These are phyloP conservation scores for Apteryx mantelli DNA, from an alignment of 2,113 vertebrate species.

Conservation along the genomic window DNA sequence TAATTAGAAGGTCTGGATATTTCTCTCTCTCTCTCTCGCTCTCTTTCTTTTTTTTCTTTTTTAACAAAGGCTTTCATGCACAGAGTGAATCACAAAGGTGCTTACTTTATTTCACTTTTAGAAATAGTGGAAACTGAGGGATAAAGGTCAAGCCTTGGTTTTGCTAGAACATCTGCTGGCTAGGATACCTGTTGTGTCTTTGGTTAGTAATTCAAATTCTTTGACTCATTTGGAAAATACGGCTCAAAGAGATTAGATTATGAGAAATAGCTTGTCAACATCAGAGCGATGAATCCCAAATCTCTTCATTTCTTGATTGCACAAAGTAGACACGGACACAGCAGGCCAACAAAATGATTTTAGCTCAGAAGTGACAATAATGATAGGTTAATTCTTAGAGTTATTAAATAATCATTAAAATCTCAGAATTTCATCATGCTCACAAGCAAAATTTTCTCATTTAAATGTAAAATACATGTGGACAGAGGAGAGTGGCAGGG, in stretches of 20 bases:
- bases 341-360: background rate
- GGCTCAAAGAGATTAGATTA: background rate
- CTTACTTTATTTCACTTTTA: background rate
- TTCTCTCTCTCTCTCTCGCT: fast-evolving
- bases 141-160: background rate
- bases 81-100: background rate
- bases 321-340: background rate
- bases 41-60: background rate
- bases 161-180: background rate
- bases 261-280: background rate
- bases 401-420: background rate
- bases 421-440: background rate
- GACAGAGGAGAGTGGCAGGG: background rate
- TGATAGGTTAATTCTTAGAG: background rate
- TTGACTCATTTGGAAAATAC: background rate
- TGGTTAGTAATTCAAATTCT: background rate
- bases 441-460: background rate
- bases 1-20: background rate
- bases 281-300: background rate
- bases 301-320: background rate
- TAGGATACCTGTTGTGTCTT: background rate
- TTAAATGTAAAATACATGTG: background rate
- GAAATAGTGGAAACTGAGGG: background rate
- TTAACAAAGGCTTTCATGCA: background rate
- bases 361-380: background rate